A percentile compares a stretch with the other conserved stretches of the same genome.
Evolutionary conservation across 2,888 invertebrate genomes (phyloP).

Genomic region (Stenotaenia linearis): DNA sequence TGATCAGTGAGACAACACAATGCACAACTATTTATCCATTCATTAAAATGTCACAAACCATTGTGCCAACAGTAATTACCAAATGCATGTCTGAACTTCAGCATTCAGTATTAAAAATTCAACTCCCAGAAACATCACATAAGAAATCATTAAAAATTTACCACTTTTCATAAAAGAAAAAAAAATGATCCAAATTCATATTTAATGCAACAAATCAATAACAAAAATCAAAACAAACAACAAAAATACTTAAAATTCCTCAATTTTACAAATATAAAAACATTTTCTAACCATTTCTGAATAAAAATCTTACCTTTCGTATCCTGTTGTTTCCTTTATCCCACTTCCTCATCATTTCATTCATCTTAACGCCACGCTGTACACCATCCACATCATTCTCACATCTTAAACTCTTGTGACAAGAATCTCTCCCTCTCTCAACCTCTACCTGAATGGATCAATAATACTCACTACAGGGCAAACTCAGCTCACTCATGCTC

Average conservation of each 20-base stretch:
- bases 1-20: neutral
- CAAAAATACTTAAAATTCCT: neutral
- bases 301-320: neutral
- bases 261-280: neutral
- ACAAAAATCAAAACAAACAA: neutral
- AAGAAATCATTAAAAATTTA: neutral
- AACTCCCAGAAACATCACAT: neutral
- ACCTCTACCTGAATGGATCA: slow-evolving; percentile 42
- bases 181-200: neutral
- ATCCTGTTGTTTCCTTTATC: slow-evolving; percentile 1
- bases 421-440: neutral
- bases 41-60: neutral
- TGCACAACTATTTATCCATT: neutral
- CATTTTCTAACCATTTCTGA: neutral
- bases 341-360: slow-evolving; percentile 13
- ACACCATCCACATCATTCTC: slow-evolving; percentile 22
- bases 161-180: neutral
- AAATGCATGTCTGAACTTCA: neutral
- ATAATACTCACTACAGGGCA: slow-evolving; percentile 55
- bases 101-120: neutral
- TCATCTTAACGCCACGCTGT: neutral
- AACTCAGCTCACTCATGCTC: slow-evolving; percentile 57
- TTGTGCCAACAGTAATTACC: neutral
- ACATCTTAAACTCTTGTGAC: slow-evolving; percentile 21
- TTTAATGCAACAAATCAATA: neutral